phyloP scores from a whole-genome alignment of 1,140 invertebrate genomes.

The Panulirus ornatus region DNA sequence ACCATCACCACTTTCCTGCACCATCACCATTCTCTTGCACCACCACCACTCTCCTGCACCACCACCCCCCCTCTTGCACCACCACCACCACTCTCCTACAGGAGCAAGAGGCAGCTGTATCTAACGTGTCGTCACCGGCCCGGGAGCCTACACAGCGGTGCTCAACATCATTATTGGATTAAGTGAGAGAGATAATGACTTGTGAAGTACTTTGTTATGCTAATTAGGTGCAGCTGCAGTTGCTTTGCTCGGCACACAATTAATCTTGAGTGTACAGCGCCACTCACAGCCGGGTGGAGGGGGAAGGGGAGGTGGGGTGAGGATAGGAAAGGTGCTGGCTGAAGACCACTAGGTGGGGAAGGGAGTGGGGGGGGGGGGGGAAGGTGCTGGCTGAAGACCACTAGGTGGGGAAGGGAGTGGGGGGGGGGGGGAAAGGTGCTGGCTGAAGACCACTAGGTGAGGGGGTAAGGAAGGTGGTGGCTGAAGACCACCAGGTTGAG shows the following conservation, averaged over 20 bases:
- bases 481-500: too few relatives aligned
- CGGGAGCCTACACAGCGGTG: too few relatives aligned
- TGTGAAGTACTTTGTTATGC: slow-evolving; percentile 61
- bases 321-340: neutral
- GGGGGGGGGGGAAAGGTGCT: neutral
- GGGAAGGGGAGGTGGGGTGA: neutral
- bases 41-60: neutral
- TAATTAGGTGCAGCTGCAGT: slow-evolving; percentile 57
- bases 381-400: neutral
- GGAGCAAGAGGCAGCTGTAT: too few relatives aligned
- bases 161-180: slow-evolving; percentile 35
- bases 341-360: too few relatives aligned
- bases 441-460: neutral
- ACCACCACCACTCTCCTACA: neutral
- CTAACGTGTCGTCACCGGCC: too few relatives aligned
- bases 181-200: slow-evolving; percentile 56
- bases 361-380: neutral
- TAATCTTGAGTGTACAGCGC: slow-evolving; percentile 41
- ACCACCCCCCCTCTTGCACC: neutral
- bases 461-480: neutral
- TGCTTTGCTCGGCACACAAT: slow-evolving; percentile 50
- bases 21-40: neutral
- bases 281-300: too few relatives aligned
- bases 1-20: neutral
- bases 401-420: neutral